These are phyloP conservation scores for Drepana falcataria DNA, from an alignment of 2,888 invertebrate species.

Conservation along the genomic window DNA sequence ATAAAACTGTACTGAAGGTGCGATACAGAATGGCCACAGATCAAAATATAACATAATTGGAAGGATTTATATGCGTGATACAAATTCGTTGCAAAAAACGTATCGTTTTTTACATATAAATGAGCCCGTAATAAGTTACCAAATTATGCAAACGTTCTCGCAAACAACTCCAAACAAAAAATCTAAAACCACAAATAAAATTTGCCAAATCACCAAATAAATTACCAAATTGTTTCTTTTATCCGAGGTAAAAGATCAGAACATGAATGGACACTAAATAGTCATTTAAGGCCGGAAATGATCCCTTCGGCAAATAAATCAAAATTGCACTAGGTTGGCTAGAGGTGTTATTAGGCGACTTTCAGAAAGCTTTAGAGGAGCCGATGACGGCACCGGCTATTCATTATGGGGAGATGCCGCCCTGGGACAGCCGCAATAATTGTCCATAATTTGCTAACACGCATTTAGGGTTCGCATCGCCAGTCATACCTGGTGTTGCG, in stretches of 20 bases:
- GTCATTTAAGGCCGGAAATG: constrained; percentile 70
- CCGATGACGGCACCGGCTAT: constrained; percentile 43
- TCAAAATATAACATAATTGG: constrained; percentile 2
- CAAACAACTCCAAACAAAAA: not conserved
- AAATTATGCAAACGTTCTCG: not conserved
- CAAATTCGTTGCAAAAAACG: not conserved
- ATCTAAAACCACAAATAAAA: not conserved
- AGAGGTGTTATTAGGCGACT: constrained; percentile 44
- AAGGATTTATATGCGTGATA: not conserved
- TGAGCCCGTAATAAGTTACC: not conserved
- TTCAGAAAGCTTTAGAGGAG: constrained; percentile 39
- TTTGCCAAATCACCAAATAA: not conserved
- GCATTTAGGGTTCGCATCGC: no score
- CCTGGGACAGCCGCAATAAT: constrained; percentile 38
- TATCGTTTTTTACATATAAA: not conserved
- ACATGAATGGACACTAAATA: constrained; percentile 44
- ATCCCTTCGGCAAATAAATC: constrained; percentile 65
- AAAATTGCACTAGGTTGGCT: constrained; percentile 61
- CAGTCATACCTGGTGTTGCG: no score
- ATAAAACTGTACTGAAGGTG: not conserved
- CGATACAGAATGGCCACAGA: not conserved
- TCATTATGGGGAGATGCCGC: constrained; percentile 42
- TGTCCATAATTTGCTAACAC: constrained; percentile 36
- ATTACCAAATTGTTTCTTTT: not conserved
- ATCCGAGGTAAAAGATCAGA: constrained; percentile 12